Percentiles rank a stretch among this genome's conserved stretches.
These are phyloP conservation scores for Vidua macroura DNA, from an alignment of 2,113 vertebrate genomes.

Conservation along the genomic window DNA sequence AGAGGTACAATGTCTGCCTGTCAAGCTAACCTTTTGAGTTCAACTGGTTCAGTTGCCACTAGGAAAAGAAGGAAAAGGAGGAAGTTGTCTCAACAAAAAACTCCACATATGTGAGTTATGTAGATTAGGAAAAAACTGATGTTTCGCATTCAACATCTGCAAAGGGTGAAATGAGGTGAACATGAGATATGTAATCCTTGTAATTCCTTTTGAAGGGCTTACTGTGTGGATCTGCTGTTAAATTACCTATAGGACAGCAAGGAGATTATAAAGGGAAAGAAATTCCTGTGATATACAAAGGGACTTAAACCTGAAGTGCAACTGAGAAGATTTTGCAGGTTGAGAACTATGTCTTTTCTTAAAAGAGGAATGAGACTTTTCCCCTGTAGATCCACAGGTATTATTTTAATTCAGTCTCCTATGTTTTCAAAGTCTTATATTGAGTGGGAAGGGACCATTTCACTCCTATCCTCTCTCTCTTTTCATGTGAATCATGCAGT, in stretches of 20 bases:
- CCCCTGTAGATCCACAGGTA: not conserved
- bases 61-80: not conserved
- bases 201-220: conserved; percentile 63
- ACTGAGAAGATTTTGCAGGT: conserved; percentile 13
- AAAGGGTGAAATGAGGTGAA: conserved; percentile 49
- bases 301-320: not conserved
- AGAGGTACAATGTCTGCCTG: not conserved
- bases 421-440: not conserved
- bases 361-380: not conserved
- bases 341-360: not conserved
- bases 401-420: not conserved
- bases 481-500: not conserved
- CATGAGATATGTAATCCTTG: conserved; percentile 51
- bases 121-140: not conserved
- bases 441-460: not conserved
- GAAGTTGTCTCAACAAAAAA: not conserved
- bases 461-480: not conserved
- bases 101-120: not conserved
- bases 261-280: conserved; percentile 31
- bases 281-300: conserved; percentile 26
- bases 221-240: conserved; percentile 43
- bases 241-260: conserved; percentile 54
- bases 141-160: not conserved
- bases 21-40: not conserved
- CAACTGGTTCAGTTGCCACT: not conserved